A percentile compares a stretch with the other conserved stretches of the same genome.
phyloP scores from a whole-genome alignment of 2,797 vertebrate genomes.

The Crocodylus rhombifer region DNA sequence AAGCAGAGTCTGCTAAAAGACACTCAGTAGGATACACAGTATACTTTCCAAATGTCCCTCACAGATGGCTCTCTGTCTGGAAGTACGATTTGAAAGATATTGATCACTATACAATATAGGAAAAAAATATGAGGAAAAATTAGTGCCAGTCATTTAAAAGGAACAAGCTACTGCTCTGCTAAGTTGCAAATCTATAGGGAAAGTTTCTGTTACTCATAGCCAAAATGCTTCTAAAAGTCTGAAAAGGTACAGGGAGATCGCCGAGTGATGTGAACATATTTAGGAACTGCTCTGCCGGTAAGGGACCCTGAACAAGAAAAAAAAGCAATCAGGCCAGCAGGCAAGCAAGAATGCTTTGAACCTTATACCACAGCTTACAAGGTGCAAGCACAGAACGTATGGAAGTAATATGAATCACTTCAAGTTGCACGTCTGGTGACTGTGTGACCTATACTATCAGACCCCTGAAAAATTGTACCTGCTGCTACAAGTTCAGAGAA shows the following conservation, averaged over 20 bases:
- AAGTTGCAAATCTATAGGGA: conserved; percentile 42
- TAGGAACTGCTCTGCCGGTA: conserved; percentile 8
- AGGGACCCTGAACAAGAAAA: not conserved
- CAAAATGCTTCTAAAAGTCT: conserved; percentile 12
- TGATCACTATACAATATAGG: conserved; percentile 28
- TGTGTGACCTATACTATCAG: fast-evolving
- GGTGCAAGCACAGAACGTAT: not conserved
- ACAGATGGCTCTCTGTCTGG: conserved; percentile 65
- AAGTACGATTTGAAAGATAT: conserved; percentile 56
- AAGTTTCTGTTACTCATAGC: not conserved
- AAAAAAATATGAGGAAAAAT: conserved; percentile 43
- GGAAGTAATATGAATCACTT: not conserved
- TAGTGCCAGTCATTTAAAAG: conserved; percentile 50
- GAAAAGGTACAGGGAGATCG: not conserved
- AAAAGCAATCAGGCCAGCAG: not conserved
- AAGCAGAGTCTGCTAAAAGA: conserved; percentile 59
- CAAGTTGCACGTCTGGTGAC: not conserved
- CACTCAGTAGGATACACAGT: conserved; percentile 22
- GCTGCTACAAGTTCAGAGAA: not conserved
- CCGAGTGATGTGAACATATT: conserved; percentile 47
- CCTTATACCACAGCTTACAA: not conserved
- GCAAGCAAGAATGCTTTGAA: not conserved
- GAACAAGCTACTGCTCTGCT: not conserved
- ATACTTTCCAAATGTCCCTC: conserved; percentile 52
- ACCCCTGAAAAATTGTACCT: not conserved